Evolutionary conservation across 2,888 invertebrate species (phyloP).

Genomic region (Eristalis tenax): DNA sequence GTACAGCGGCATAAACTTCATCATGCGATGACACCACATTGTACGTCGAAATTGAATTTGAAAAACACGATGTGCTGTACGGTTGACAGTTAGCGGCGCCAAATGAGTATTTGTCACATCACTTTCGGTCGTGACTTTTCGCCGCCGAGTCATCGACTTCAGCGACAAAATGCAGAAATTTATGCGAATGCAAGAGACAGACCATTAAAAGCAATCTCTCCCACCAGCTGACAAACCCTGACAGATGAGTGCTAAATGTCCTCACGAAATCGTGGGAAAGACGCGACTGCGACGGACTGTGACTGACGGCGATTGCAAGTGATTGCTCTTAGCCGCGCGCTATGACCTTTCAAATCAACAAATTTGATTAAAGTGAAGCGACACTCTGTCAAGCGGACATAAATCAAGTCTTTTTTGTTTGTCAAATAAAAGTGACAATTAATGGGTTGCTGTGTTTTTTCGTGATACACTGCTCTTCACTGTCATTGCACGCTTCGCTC

Average conservation of each 20-base stretch:
- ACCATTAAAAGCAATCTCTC: neutral
- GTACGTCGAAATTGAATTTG: neutral
- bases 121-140: neutral
- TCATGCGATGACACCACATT: neutral
- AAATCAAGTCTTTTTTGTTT: constrained; percentile 10
- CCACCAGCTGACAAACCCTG: neutral
- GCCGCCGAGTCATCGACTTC: neutral
- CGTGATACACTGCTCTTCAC: neutral
- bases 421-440: constrained; percentile 35
- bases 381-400: neutral
- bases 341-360: constrained; percentile 56
- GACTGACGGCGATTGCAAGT: neutral
- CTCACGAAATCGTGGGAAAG: constrained; percentile 61
- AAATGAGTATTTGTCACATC: neutral
- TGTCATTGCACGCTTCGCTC: neutral
- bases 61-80: neutral
- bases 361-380: constrained; percentile 9
- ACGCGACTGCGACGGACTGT: neutral
- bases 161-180: neutral
- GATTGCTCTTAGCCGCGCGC: constrained; percentile 9
- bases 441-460: neutral
- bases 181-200: neutral
- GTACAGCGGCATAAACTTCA: neutral
- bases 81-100: constrained; percentile 12
- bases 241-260: constrained; percentile 49